phyloP scores from a whole-genome alignment of 2,113 vertebrate species.

The Panthera tigris region DNA sequence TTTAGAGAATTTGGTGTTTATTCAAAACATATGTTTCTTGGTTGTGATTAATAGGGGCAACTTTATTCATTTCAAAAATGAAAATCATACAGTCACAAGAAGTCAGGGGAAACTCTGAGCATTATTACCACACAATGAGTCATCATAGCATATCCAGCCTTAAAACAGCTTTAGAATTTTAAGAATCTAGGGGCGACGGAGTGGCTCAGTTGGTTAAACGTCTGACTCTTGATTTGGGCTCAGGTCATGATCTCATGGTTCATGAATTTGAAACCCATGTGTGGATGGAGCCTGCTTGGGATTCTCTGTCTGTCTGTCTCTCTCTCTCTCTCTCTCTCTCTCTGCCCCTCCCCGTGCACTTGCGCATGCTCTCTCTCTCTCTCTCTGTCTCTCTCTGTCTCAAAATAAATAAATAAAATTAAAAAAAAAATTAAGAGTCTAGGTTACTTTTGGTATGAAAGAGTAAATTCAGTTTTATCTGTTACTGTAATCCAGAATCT shows the following conservation, averaged over 20 bases:
- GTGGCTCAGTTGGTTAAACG: too few species aligned
- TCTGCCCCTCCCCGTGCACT: too few species aligned
- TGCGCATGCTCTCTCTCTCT: too few species aligned
- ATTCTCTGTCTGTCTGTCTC: too few species aligned
- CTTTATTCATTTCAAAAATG: conserved; percentile 48
- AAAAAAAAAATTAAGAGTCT: neutral
- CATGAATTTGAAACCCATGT: too few species aligned
- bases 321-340: too few species aligned
- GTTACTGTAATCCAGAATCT: neutral
- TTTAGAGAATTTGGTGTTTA: conserved; percentile 37
- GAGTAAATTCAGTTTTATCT: neutral
- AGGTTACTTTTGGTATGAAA: neutral
- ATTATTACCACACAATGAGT: neutral
- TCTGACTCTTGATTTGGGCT: too few species aligned
- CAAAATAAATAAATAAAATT: too few species aligned
- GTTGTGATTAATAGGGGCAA: neutral
- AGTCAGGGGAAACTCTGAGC: neutral
- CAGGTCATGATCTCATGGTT: too few species aligned
- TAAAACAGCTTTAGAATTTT: conserved; percentile 55
- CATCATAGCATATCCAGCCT: neutral
- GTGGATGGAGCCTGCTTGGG: too few species aligned
- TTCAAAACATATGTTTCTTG: conserved; percentile 37
- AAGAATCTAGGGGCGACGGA: neutral
- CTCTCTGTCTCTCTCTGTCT: too few species aligned
- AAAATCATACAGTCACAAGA: conserved; percentile 13